These are phyloP conservation scores for Patella depressa DNA, from an alignment of 2,888 invertebrate species.

Conservation along the genomic window DNA sequence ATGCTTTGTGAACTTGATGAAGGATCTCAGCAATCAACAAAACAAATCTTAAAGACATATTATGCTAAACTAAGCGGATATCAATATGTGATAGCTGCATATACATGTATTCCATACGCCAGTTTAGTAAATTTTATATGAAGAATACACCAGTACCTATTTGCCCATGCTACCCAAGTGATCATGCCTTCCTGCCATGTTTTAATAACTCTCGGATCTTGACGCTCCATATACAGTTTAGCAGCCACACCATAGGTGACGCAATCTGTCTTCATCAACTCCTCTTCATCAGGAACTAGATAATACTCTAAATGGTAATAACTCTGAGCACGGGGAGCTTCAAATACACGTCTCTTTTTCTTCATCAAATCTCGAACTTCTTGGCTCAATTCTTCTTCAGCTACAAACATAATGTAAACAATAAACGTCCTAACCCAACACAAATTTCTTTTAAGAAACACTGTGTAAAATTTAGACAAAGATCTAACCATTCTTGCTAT, in stretches of 20 bases:
- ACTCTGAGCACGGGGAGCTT: slow-evolving; percentile 65
- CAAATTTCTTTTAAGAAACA: too few species aligned
- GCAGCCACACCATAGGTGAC: slow-evolving; percentile 68
- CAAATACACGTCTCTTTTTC: slow-evolving; percentile 63
- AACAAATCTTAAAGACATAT: too few species aligned
- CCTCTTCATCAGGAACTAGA: slow-evolving; percentile 64
- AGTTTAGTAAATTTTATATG: not conserved
- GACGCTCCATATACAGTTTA: slow-evolving; percentile 67
- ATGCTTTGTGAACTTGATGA: too few species aligned
- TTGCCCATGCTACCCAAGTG: slow-evolving; percentile 70
- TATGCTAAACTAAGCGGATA: not conserved
- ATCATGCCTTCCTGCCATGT: slow-evolving; percentile 69
- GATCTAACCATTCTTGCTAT: too few species aligned
- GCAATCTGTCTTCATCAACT: slow-evolving; percentile 66
- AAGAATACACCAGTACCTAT: slow-evolving; percentile 51
- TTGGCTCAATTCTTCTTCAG: slow-evolving; percentile 55
- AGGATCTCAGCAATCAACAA: too few species aligned
- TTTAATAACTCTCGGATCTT: slow-evolving; percentile 65
- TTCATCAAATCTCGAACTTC: slow-evolving; percentile 54
- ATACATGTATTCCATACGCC: not conserved
- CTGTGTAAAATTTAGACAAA: too few species aligned
- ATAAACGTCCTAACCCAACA: not conserved
- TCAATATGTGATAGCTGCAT: not conserved
- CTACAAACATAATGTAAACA: slow-evolving; percentile 25
- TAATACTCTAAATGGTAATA: slow-evolving; percentile 69